phyloP scores from a whole-genome alignment of 1,140 invertebrate genomes.

The Drosophila pruinosa region DNA sequence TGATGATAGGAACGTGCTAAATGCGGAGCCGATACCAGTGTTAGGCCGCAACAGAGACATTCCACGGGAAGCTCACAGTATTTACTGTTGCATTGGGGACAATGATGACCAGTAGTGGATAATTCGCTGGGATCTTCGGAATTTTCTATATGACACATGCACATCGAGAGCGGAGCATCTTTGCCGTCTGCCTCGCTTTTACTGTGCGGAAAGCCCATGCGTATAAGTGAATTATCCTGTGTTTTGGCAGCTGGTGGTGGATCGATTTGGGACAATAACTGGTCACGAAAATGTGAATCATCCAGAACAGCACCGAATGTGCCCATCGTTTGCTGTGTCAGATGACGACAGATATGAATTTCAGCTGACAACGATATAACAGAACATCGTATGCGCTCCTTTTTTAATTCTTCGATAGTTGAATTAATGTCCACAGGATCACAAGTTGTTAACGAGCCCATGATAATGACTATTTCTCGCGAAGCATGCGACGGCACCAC shows the following conservation, averaged over 20 bases:
- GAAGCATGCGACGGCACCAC: constrained; percentile 96
- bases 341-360: constrained; percentile 93
- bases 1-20: constrained; percentile 98
- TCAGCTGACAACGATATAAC: constrained; percentile 98
- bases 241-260: constrained; percentile 93
- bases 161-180: constrained; percentile 89
- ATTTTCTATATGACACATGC: constrained; percentile 95
- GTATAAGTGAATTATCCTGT: constrained; percentile 92
- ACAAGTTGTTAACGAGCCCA: constrained; percentile 97
- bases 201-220: constrained; percentile 95
- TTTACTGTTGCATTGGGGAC: constrained; percentile 97
- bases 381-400: constrained; percentile 92
- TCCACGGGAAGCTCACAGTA: constrained; percentile 99
- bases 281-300: constrained; percentile 94
- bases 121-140: constrained; percentile 86
- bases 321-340: constrained; percentile 90
- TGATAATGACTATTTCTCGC: constrained; percentile 94
- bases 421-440: constrained; percentile 96
- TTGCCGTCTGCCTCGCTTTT: constrained; percentile 84
- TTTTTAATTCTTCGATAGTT: constrained; percentile 90
- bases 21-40: constrained; percentile 98
- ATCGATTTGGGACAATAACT: constrained; percentile 90
- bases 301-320: constrained; percentile 87
- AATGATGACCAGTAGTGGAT: constrained; percentile 93
- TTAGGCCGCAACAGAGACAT: constrained; percentile 96